Percentiles rank a stretch among this genome's conserved stretches.
Conservation (phyloP, 1,140 invertebrate genomes). For the Arctopsyche grandis region DNA sequence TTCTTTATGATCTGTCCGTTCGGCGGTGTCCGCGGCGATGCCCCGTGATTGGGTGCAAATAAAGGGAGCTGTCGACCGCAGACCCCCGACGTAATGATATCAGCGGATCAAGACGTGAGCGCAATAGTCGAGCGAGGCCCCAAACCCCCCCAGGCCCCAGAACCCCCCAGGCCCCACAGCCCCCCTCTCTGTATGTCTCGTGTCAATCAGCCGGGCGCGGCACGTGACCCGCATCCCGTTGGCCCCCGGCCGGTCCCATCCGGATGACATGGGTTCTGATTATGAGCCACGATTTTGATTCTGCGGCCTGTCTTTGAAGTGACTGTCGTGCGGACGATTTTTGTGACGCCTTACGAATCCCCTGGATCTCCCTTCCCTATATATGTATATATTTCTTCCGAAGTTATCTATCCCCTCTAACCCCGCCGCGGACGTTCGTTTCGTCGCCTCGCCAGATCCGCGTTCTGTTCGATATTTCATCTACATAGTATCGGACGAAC, state of each 20-base stretch:
- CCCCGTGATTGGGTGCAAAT: conserved; percentile 48
- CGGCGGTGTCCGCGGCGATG: conserved; percentile 12
- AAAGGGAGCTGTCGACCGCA: conserved; percentile 41
- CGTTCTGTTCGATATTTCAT: neutral
- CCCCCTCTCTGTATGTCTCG: conserved; percentile 50
- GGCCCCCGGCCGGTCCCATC: conserved; percentile 3
- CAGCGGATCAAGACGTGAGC: conserved; percentile 54
- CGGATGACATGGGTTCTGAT: conserved; percentile 42
- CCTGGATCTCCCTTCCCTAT: neutral
- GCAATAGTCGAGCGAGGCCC: conserved; percentile 42
- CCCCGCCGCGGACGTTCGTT: no score
- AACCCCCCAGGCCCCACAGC: neutral
- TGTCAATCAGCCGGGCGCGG: conserved; percentile 50
- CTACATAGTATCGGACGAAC: neutral
- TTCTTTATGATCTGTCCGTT: conserved; percentile 43
- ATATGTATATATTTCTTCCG: neutral
- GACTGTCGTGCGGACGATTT: conserved; percentile 3
- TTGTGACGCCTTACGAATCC: neutral
- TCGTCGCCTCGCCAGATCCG: neutral
- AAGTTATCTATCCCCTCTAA: neutral
- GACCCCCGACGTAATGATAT: conserved; percentile 51
- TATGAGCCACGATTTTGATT: conserved; percentile 45
- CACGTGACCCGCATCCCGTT: conserved; percentile 41
- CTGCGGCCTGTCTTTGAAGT: conserved; percentile 41
- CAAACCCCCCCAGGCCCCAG: neutral